phyloP scores from a whole-genome alignment of 2,113 vertebrate genomes.

The Phasianus colchicus region DNA sequence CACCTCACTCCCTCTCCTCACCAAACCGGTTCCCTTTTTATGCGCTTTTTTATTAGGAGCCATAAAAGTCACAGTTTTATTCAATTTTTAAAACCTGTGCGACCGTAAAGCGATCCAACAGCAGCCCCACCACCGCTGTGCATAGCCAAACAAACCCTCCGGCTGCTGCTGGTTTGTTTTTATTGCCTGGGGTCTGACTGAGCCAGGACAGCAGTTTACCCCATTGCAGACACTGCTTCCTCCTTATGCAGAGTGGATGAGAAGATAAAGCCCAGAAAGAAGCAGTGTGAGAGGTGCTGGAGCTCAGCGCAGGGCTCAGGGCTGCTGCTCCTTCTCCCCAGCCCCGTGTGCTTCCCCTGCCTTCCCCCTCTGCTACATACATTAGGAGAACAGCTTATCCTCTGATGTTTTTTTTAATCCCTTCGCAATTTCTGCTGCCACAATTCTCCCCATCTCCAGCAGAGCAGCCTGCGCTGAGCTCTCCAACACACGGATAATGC shows the following conservation, averaged over 20 bases:
- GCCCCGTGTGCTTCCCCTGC: neutral
- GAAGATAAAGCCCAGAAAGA: neutral
- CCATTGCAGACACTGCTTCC: neutral
- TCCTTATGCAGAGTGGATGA: neutral
- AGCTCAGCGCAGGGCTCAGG: neutral
- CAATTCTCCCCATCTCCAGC: conserved; percentile 3
- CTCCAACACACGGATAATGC: neutral
- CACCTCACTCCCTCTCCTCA: neutral
- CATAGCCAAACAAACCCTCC: neutral
- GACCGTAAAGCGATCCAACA: neutral
- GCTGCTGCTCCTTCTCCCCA: neutral
- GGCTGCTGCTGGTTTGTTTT: neutral
- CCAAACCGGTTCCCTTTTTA: neutral
- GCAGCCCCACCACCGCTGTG: neutral
- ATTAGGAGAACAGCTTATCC: conserved; percentile 13
- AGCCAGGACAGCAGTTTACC: neutral
- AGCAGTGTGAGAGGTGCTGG: too few relatives aligned
- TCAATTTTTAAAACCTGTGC: neutral
- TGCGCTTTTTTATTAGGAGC: neutral
- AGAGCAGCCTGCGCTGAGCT: conserved; percentile 21
- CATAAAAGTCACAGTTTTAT: neutral
- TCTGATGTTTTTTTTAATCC: neutral
- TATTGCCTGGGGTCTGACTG: neutral
- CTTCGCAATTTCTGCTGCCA: neutral
- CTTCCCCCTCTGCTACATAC: neutral